Evolutionary conservation across 2,797 vertebrate genomes (phyloP), one percentile per base, ranked within the genome.

Genomic region (Microctenopoma stevenorrisi): DNA sequence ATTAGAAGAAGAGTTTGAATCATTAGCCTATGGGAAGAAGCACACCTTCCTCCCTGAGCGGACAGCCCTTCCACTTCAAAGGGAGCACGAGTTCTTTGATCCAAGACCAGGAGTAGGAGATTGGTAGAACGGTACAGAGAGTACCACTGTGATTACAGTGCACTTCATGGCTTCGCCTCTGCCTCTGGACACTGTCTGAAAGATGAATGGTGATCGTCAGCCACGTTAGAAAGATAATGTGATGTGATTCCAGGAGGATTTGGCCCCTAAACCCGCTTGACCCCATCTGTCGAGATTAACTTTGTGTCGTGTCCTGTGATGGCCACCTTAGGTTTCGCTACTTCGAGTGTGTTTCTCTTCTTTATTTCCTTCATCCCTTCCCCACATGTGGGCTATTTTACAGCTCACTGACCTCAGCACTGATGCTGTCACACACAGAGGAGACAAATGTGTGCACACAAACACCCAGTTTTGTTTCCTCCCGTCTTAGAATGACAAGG

Each of bases 1-100:
- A 94, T 93, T 90, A 92, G 83, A 68, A 58, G 77, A 72, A 74
- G 81, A 88, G 85, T 90, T 84, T 90, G 88, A 91, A 93, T 92
- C 87, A 93, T 92, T 91, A 91, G 88, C 79, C 83, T 75, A 77
- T 79, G 78, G 74, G 84, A 85, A 84, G 73, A 78, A 74, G 70
- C 48, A 37, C 67, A 79, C 78, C 84, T 82, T 86, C 70, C 69
- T 85, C 79, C 76, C 81, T 33, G 74, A 73, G 84, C 59, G 70
- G 69, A 64, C 38, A 65, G 76, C 77, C 81, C 69, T 55, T 79
- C 65, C 72, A 82, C 87, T 91, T 92, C 90, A 92, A 91, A 92
- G 87, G 44, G 53, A 84, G 78, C 77, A 61, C 64, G 28, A 66
- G 76, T 74, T 76, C 88, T 92, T 90, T 92, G 91, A 92, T 91